Base-by-base conservation (phyloP, 1,140 invertebrate genomes). In the Wasmannia auropunctata region DNA sequence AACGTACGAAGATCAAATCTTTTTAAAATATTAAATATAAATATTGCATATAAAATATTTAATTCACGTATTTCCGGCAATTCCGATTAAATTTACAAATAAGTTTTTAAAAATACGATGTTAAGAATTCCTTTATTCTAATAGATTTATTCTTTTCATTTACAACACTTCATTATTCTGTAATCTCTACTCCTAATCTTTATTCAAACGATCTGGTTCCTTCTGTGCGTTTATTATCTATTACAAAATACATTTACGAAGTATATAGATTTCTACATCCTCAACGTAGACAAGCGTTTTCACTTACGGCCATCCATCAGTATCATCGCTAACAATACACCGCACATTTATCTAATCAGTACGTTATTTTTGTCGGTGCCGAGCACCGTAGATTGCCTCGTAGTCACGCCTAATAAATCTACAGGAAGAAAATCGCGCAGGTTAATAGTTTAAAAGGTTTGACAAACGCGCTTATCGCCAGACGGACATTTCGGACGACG, bases 321-420 rank as follows among this genome's bases (percentile, higher is more conserved):
- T 74, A 83, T 60, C 79, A 60, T 58, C 67, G 54, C 40, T 31
- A 83, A 83, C 67, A 83, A 83, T 83, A 83, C 51, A 0, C 7
- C n/a, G 74, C 79, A 56, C 77, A 58, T 74, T 83, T 83, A 83
- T 83, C 79, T 83, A 83, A 83, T 83, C 79, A 83, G 79, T 31
- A 25, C 8, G 79, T 81, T 83, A 74, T 83, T 83, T 83, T 83
- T 83, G 79, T 74, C 79, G 14, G 51, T 72, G 65, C 4, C n/a
- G 43, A 16, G 37, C 34, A 51, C 62, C n/a, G 25, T 74, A 46
- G 67, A 72, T 74, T 83, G 54, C n/a, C 54, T 58, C 6, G 25
- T 14, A 72, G 67, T 43, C 25, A 58, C 28, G 37, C 6, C 25
- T 74, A 56, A 58, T 22, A 56, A 58, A 72, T 43, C 22, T n/a